Percentiles rank a stretch among this genome's conserved stretches.
phyloP scores from a whole-genome alignment of 1,140 invertebrate genomes.

The Drosophila bifasciata region DNA sequence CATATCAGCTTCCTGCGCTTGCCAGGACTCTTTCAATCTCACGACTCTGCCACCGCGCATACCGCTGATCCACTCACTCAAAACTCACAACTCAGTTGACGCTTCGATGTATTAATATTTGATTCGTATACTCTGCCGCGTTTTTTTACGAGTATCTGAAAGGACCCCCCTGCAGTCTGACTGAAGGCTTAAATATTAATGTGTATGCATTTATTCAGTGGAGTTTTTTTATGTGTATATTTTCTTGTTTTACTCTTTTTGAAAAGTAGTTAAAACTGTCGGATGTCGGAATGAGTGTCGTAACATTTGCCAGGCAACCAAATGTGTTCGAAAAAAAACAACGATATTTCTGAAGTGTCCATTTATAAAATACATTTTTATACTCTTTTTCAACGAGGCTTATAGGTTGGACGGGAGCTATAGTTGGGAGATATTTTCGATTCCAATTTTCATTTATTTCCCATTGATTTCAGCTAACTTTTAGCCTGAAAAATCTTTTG shows the following conservation, averaged over 20 bases:
- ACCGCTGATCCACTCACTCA: slow-evolving; percentile 31
- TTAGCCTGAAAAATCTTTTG: too few relatives aligned
- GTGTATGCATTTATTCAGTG: slow-evolving; percentile 55
- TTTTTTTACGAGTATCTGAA: slow-evolving; percentile 21
- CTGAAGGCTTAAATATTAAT: slow-evolving; percentile 54
- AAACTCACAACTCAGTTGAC: slow-evolving; percentile 43
- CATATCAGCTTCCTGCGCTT: slow-evolving; percentile 75
- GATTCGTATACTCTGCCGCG: slow-evolving; percentile 24
- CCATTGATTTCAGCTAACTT: too few relatives aligned
- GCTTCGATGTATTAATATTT: slow-evolving; percentile 75
- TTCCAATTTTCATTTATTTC: not conserved
- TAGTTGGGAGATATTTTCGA: too few relatives aligned
- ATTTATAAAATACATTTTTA: too few relatives aligned
- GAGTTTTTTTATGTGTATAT: too few relatives aligned
- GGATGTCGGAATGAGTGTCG: slow-evolving; percentile 4
- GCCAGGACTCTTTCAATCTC: slow-evolving; percentile 17
- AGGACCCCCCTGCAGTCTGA: slow-evolving; percentile 4
- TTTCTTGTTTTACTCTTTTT: not conserved
- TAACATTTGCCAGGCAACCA: not conserved
- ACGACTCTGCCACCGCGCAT: not conserved
- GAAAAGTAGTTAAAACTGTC: slow-evolving; percentile 22
- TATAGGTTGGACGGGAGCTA: too few relatives aligned
- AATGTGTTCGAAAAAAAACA: slow-evolving; percentile 3
- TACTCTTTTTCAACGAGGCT: too few relatives aligned
- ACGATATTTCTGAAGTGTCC: not conserved